Conservation (phyloP, 2,888 invertebrate species). For the Sepiola atlantica region DNA sequence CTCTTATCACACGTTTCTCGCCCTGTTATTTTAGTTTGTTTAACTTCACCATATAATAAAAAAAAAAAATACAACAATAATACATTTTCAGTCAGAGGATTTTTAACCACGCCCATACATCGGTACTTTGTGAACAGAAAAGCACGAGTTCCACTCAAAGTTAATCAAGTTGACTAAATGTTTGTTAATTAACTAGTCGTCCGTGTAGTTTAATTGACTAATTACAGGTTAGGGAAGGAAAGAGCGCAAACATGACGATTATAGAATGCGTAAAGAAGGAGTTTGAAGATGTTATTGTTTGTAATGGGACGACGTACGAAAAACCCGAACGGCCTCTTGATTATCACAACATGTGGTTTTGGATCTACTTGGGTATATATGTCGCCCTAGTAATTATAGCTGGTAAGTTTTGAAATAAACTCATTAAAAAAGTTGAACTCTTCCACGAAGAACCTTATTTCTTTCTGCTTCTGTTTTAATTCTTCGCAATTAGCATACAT, state of each 20-base stretch:
- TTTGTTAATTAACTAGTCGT: background rate
- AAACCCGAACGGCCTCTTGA: constrained; percentile 61
- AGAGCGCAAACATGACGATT: background rate
- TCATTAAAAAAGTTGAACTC: no score
- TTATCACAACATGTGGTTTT: constrained; percentile 64
- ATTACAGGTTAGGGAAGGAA: background rate
- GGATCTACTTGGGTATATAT: constrained; percentile 71
- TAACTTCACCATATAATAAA: background rate
- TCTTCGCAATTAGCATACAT: no score
- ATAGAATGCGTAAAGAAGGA: constrained; percentile 56
- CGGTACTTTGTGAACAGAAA: background rate
- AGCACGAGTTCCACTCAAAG: background rate
- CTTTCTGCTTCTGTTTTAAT: no score
- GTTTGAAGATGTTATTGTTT: constrained; percentile 57
- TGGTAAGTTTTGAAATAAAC: constrained; percentile 59
- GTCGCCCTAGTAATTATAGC: constrained; percentile 66
- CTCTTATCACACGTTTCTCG: background rate
- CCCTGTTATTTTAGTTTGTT: background rate
- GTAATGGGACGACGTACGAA: constrained; percentile 60
- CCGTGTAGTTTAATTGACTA: background rate
- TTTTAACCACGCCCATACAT: background rate
- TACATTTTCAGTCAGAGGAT: no score
- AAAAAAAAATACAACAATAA: background rate
- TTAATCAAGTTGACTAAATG: background rate
- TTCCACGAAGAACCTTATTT: no score